phyloP scores from a whole-genome alignment of 2,113 vertebrate species.

The Noctilio leporinus region DNA sequence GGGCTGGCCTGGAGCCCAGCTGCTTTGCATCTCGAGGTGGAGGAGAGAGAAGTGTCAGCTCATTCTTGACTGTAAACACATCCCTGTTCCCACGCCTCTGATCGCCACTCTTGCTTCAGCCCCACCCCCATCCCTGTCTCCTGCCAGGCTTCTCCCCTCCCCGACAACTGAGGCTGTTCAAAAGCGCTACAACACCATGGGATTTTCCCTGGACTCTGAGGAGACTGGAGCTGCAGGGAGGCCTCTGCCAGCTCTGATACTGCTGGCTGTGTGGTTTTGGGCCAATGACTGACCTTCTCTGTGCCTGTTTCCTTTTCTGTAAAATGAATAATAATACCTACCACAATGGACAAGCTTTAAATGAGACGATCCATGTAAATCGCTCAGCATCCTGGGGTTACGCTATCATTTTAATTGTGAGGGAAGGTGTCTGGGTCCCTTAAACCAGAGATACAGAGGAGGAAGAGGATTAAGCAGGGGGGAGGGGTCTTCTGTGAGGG shows the following conservation, averaged over 20 bases:
- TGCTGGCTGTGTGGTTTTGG: neutral
- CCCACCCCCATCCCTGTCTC: neutral
- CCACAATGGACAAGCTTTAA: neutral
- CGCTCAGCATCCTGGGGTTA: accelerated
- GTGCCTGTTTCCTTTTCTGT: neutral
- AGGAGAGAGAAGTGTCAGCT: constrained; percentile 20
- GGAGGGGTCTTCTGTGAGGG: neutral
- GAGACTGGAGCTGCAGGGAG: neutral
- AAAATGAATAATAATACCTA: neutral
- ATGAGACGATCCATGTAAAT: neutral
- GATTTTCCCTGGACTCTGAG: neutral
- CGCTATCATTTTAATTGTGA: neutral
- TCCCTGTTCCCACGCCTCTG: constrained; percentile 49
- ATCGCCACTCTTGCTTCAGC: neutral
- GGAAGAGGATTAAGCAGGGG: neutral
- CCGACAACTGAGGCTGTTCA: neutral
- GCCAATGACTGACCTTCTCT: neutral
- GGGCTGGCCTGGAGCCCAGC: constrained; percentile 32
- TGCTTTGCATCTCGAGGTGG: constrained; percentile 43
- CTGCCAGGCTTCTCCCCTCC: neutral
- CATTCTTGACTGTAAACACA: neutral
- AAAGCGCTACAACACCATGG: neutral
- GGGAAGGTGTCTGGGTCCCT: neutral
- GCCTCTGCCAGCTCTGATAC: neutral
- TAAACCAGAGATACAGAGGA: neutral